phyloP scores from a whole-genome alignment of 2,888 invertebrate genomes.

The Ceramica pisi region DNA sequence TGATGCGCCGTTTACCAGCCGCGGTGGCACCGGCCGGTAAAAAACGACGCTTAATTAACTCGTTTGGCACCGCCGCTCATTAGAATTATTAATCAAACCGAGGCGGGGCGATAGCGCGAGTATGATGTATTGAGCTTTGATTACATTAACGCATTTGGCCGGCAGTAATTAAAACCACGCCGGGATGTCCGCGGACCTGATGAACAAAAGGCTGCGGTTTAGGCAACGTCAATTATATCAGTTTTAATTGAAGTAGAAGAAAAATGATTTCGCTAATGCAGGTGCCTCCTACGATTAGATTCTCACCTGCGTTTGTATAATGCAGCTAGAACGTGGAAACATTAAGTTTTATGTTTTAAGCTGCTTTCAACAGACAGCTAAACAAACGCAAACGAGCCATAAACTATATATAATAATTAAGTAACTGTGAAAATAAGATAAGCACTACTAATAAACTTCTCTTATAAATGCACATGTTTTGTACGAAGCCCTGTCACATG shows the following conservation, averaged over 20 bases:
- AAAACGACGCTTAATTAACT: conserved; percentile 90
- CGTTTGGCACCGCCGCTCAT: conserved; percentile 91
- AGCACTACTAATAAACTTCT: conserved; percentile 15
- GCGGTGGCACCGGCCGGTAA: conserved; percentile 86
- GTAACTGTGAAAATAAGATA: conserved; percentile 28
- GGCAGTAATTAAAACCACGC: conserved; percentile 88
- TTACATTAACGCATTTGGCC: conserved; percentile 88
- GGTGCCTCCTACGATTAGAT: conserved; percentile 50
- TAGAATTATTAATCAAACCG: conserved; percentile 90
- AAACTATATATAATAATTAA: conserved; percentile 11
- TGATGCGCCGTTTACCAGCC: conserved; percentile 90
- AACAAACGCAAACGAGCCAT: background rate
- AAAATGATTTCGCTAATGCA: conserved; percentile 73
- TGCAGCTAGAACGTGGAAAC: conserved; percentile 11
- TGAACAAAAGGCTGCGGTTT: conserved; percentile 69
- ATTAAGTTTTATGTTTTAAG: background rate
- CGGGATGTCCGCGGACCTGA: conserved; percentile 78
- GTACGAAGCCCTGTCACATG: conserved; percentile 18
- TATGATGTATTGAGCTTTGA: conserved; percentile 90
- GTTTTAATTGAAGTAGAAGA: conserved; percentile 73
- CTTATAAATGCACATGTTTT: conserved; percentile 39
- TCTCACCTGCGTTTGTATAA: conserved; percentile 52
- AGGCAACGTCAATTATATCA: conserved; percentile 74
- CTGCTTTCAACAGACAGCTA: background rate
- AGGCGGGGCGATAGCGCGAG: conserved; percentile 88